Base-by-base conservation (phyloP, 1,140 invertebrate genomes). In the Ostrea denselamellosa region DNA sequence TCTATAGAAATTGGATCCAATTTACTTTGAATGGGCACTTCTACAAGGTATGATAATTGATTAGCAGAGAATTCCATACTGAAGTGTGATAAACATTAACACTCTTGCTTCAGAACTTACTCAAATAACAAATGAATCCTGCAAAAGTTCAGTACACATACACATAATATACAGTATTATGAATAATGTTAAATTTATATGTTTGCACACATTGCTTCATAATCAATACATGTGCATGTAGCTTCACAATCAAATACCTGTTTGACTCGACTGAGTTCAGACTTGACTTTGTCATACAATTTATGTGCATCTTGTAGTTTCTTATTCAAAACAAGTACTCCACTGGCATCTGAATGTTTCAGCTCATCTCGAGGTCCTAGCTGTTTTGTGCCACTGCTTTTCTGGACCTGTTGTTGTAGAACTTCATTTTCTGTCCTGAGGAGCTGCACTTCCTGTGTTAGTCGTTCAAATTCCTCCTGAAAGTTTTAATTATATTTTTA, bases 271-370 rank as follows among this genome's bases (percentile, higher is more conserved):
- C 28, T 56, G 12, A 92, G 85, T 62, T 93, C 92, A 51, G 89
- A 56, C 77, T 93, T 93, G 28, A 93, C 86, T 58, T 89, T 90
- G 8, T 90, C 88, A 87, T 93, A 91, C 53, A 90, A 68, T 85
- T 89, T 91, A 56, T 91, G 91, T 1, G 91, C 90, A 86, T 93
- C 92, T 81, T 92, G 90, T 83, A 93, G 65, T 86, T 93, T 93
- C 71, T 90, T 91, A 8, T 89, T 93, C 5, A 92, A 83, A 14
- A 88, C 52, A 51, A 90, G 65, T n/a, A 92, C 56, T 2, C 85
- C 84, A 83, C 71, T 83, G 19, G 68, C 83, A 8, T 89, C 89
- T 17, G 54, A 5, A 65, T 58, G 28, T 51, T n/a, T 56, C 14
- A 77, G 54, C 19, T 84, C 58, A 44, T 85, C 83, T 51, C 51